Evolutionary conservation across 1,140 invertebrate species (phyloP), one percentile per base, ranked within the genome.

Genomic region (Bradysia coprophila): DNA sequence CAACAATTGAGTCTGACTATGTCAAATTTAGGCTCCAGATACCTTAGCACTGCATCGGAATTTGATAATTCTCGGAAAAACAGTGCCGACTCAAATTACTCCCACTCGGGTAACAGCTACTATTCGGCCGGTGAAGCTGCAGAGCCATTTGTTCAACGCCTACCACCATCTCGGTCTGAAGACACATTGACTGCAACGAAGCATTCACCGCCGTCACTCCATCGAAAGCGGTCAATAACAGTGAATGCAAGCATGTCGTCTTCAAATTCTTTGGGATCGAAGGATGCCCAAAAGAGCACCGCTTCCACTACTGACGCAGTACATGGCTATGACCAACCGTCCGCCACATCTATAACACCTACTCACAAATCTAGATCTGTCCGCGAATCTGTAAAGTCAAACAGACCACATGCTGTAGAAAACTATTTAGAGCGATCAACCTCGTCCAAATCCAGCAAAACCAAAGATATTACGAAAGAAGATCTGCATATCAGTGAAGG

Each of bases 91-190:
- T 73, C 70, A 18, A 49, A 53, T 20, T 51, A 49, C 20, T 58
- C 56, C 2, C 48, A 57, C 13, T 45, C 41, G 18, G 48, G 53
- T 1, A 49, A 50, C 2, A 59, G 57, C 34, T 60, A 51, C 37
- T 56, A 56, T 44, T 59, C 57, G 0, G 55, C 52, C 2, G 55
- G 46, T 0, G 44, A 39, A 37, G 18, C 28, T 13, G 44, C 39
- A 28, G 38, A 41, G 10, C 44, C 45, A 20, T 56, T 52, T 0
- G 51, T 49, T 10, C 43, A 48, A 8, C 61, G 76, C 21, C 55
- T 82, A 28, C 75, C 78, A 0, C 78, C 80, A 0, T 84, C 81
- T 0, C 69, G 76, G 22, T 84, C 80, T 44, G 81, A 85, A 53
- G 81, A 87, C 48, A 80, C 75, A 0, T 51, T 85, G 16, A 69